Percentiles rank a stretch among this genome's conserved stretches.
These are phyloP conservation scores for Nesometra sesokonis DNA, from an alignment of 35 echinoderm and acorn worm genomes.

Conservation along the genomic window DNA sequence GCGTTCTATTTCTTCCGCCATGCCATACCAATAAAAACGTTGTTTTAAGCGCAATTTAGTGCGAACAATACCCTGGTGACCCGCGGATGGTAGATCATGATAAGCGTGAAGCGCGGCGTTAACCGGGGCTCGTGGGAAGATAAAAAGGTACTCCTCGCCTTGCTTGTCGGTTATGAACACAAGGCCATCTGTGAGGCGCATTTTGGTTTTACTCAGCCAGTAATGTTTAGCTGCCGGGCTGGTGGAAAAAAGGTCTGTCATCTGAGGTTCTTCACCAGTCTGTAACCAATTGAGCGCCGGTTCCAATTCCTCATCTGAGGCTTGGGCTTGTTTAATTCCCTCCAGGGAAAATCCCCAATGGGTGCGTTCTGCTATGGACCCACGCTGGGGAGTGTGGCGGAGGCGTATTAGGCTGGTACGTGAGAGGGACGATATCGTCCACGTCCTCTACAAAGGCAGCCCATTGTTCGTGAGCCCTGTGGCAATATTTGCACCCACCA, in stretches of 20 bases:
- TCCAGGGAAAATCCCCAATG: not conserved
- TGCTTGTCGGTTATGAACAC: constrained; percentile 7
- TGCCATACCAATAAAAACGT: constrained; percentile 25
- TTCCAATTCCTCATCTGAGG: not conserved
- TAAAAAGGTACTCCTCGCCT: not conserved
- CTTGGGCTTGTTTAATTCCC: constrained; percentile 3
- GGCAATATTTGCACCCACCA: constrained; percentile 34
- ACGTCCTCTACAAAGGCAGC: constrained; percentile 11
- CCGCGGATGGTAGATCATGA: no score
- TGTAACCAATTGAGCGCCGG: constrained; percentile 7
- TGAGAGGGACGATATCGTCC: constrained; percentile 35
- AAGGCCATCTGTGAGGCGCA: constrained; percentile 1
- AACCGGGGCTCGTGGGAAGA: not conserved
- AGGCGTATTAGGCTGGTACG: not conserved
- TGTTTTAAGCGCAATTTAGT: constrained; percentile 1
- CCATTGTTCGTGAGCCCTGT: constrained; percentile 29
- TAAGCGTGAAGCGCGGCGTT: not conserved
- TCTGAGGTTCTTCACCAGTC: not conserved
- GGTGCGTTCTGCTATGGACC: no score
- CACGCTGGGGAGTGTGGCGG: not conserved
- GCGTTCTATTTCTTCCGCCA: not conserved
- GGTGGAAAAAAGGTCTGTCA: not conserved
- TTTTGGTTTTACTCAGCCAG: constrained; percentile 15
- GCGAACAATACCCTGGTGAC: no score
- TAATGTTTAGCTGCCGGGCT: constrained; percentile 1